Base-by-base conservation (phyloP, 2,113 vertebrate species). In the Periophthalmus modestus region DNA sequence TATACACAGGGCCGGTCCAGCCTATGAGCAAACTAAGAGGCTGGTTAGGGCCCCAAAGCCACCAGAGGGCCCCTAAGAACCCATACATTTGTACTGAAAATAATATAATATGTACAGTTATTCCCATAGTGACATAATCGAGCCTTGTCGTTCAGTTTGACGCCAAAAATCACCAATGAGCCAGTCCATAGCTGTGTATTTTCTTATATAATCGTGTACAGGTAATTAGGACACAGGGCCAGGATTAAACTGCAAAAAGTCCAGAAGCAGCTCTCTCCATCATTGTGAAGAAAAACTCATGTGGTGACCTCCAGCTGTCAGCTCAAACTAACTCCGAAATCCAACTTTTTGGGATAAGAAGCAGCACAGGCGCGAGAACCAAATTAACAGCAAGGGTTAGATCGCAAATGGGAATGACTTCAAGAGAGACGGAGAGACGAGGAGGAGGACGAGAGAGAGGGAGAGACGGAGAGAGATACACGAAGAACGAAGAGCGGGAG, bases 241-340 rank as follows among this genome's bases (percentile, higher is more conserved):
- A 28, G 23, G 57, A 28, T 59, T 59, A 59, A 58, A 59, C 28
- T 15, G 23, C n/a, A n/a, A n/a, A n/a, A n/a, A n/a, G n/a, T n/a
- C 57, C 6, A 34, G 54, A 21, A 24, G 24, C 24, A 34, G 28
- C 59, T 18, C 24, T 18, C 24, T 62, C 24, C 7, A 62, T 34
- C 59, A 34, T 3, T 59, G 57, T 28, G 1, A 16, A 62, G 33
- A 16, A 13, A 15, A 34, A 62, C 28, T 62, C 18, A 15, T 39
- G 33, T n/a, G 61, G 15, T 65, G 62, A 39, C 62, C 62, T 65
- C 62, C 62, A 65, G 39, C 62, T 65, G 62, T 65, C 33, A 65
- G 18, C 34, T 9, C 1, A n/a, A 39, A 39, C 28, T 63, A 12
- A 65, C 62, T 65, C 11, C 43, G 34, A 12, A 65, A 62, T 62